phyloP scores from a whole-genome alignment of 2,888 invertebrate genomes.

The Drosophila nr. perissopoda region DNA sequence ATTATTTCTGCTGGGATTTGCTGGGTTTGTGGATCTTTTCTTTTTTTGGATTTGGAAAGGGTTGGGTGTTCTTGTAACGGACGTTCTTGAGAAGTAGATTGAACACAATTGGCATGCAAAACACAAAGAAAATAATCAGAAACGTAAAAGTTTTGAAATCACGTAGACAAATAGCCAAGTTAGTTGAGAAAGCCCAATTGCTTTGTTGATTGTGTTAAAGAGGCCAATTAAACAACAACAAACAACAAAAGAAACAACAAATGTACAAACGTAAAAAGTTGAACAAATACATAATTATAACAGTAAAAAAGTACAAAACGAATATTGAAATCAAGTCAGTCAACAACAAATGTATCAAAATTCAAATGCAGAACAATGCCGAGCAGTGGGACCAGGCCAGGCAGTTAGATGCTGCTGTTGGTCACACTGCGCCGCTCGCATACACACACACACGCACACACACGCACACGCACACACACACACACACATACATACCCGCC shows the following conservation, averaged over 20 bases:
- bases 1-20: not conserved
- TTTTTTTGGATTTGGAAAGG: not conserved
- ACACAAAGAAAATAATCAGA: not conserved
- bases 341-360: conserved; percentile 1
- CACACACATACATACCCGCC: conserved; percentile 63
- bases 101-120: conserved; percentile 34
- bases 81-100: not conserved
- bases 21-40: not conserved
- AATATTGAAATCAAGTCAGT: not conserved
- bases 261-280: not conserved
- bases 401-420: not conserved
- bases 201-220: conserved; percentile 6
- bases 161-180: conserved; percentile 18
- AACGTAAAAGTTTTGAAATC: not conserved
- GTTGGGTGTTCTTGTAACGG: not conserved
- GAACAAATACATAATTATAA: not conserved
- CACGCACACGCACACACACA: not conserved
- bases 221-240: not conserved
- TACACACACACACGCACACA: not conserved
- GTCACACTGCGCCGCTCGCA: not conserved
- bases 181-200: conserved; percentile 35
- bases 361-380: not conserved
- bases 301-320: not conserved
- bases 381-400: not conserved
- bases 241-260: conserved; percentile 2